Evolutionary conservation across 1,140 invertebrate species (phyloP).

Genomic region (Acromyrmex charruanus): DNA sequence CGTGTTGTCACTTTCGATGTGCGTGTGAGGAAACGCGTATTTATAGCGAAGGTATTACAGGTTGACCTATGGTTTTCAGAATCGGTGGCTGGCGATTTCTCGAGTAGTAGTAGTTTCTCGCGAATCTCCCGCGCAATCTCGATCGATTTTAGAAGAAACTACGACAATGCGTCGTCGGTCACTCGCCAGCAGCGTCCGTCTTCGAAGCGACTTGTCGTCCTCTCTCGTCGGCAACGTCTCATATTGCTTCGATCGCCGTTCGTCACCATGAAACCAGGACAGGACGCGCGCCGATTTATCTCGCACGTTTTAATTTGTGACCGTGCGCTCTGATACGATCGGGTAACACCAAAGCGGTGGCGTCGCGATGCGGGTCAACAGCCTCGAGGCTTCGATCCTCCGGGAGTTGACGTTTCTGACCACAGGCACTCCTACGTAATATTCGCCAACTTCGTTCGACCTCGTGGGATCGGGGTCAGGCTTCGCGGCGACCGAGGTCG

Average conservation of each 20-base stretch:
- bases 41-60: conserved; percentile 60
- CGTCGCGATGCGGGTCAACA: conserved; percentile 43
- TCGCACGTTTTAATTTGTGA: neutral
- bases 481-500: conserved; percentile 34
- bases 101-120: conserved; percentile 27
- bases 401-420: conserved; percentile 5
- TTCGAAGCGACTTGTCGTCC: neutral
- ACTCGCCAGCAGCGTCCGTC: conserved; percentile 5
- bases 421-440: conserved; percentile 35
- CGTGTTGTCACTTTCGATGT: neutral
- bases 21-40: conserved; percentile 67
- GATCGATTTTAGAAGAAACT: conserved; percentile 6
- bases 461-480: conserved; percentile 62
- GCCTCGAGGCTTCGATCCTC: conserved; percentile 29
- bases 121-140: conserved; percentile 37
- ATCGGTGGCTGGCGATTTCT: conserved; percentile 1
- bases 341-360: neutral
- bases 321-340: neutral
- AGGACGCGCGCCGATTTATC: neutral
- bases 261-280: neutral
- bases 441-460: conserved; percentile 37
- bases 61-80: conserved; percentile 55
- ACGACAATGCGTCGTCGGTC: conserved; percentile 24
- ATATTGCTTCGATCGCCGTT: conserved; percentile 6
- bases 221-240: conserved; percentile 22